These are phyloP conservation scores for Chironex yamaguchii DNA, from an alignment of 30 jellyfish, hydroid and myxozoan species.

Conservation along the genomic window DNA sequence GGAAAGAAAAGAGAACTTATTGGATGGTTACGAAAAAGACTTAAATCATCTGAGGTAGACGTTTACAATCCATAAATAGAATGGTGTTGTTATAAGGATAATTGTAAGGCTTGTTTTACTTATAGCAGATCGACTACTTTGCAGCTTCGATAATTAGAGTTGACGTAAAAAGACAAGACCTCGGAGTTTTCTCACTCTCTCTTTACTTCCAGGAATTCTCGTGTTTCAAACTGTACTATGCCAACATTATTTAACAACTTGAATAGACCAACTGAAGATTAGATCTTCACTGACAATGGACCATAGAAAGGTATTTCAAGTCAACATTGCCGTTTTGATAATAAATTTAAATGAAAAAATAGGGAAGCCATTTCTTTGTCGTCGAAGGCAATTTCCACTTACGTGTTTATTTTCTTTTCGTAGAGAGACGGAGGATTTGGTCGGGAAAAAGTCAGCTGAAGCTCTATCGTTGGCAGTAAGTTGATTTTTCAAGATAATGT, in stretches of 20 bases:
- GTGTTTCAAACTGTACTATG: too few species aligned
- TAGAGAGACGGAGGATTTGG: slow-evolving; percentile 80
- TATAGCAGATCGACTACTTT: neutral
- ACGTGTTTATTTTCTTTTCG: too few species aligned
- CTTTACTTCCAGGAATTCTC: neutral
- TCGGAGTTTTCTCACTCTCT: neutral
- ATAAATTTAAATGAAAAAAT: too few species aligned
- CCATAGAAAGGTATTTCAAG: too few species aligned
- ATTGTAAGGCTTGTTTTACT: neutral
- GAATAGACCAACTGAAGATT: too few species aligned
- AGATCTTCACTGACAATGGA: too few species aligned
- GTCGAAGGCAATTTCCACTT: too few species aligned
- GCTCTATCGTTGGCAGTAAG: slow-evolving; percentile 70
- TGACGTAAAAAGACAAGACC: neutral
- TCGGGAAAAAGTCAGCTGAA: slow-evolving; percentile 85
- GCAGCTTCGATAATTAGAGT: neutral
- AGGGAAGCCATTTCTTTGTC: too few species aligned
- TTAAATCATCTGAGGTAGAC: slow-evolving; percentile 73
- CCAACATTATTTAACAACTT: too few species aligned
- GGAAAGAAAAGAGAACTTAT: slow-evolving; percentile 61
- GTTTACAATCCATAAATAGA: neutral
- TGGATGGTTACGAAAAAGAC: slow-evolving; percentile 83
- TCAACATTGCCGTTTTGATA: too few species aligned
- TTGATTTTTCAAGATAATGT: too few species aligned
- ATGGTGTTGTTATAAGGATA: neutral